Conservation (phyloP, 2,113 vertebrate species). For the Cichladusa arquata region DNA sequence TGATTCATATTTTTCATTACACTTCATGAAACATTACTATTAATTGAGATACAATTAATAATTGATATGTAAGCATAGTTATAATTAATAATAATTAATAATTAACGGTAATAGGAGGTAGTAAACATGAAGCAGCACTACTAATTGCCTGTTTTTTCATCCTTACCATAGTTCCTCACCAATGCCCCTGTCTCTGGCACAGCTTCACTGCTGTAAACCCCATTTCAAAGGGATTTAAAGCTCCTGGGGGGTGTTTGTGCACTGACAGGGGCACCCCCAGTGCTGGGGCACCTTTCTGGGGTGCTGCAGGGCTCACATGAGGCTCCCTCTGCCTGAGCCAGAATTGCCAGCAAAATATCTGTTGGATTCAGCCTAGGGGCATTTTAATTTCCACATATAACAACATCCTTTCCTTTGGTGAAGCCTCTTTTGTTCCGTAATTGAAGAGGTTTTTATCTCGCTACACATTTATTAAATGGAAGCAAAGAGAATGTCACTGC, state of each 20-base stretch:
- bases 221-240: not conserved
- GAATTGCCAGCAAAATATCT: not conserved
- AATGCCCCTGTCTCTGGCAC: not conserved
- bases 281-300: not conserved
- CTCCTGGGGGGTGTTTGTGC: not conserved
- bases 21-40: not conserved
- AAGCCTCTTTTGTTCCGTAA: not conserved
- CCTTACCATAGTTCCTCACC: fast-evolving
- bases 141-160: not conserved
- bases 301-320: not conserved
- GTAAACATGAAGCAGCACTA: not conserved
- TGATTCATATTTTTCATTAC: not conserved
- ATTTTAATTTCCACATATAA: not conserved
- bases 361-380: not conserved
- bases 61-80: not conserved
- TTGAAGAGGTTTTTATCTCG: not conserved
- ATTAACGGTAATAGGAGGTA: not conserved
- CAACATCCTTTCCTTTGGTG: not conserved
- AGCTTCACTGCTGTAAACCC: not conserved
- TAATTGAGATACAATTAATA: not conserved
- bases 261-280: not conserved
- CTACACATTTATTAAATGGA: not conserved
- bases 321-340: not conserved
- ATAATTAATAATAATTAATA: not conserved
- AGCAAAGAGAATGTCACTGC: not conserved